Conservation (phyloP, 2,797 vertebrate genomes). For the Thaleichthys pacificus region DNA sequence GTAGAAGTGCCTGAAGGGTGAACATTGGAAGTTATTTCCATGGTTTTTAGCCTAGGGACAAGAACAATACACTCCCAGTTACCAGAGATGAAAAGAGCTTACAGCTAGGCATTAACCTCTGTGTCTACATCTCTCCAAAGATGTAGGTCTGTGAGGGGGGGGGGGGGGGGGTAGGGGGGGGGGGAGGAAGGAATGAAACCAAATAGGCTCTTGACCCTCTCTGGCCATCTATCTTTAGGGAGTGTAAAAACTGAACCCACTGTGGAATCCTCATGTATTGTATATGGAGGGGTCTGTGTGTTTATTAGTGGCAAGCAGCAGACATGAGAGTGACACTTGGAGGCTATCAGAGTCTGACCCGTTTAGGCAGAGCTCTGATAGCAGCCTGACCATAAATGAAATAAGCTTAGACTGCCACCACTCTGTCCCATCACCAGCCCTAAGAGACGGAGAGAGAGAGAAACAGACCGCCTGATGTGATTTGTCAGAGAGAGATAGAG, state of each 20-base stretch:
- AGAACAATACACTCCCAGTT: slow-evolving; percentile 74
- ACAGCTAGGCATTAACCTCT: slow-evolving; percentile 75
- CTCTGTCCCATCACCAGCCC: slow-evolving; percentile 38
- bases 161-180: no score
- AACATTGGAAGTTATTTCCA: slow-evolving; percentile 72
- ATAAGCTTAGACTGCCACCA: slow-evolving; percentile 33
- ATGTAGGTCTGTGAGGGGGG: slow-evolving; percentile 46
- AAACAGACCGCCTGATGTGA: slow-evolving; percentile 52
- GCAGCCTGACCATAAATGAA: slow-evolving; percentile 46
- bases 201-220: slow-evolving; percentile 64
- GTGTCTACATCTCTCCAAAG: slow-evolving; percentile 64
- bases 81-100: slow-evolving; percentile 71
- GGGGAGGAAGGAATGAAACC: slow-evolving; percentile 53
- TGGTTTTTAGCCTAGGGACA: slow-evolving; percentile 63
- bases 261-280: neutral
- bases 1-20: slow-evolving; percentile 51
- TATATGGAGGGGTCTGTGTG: slow-evolving; percentile 12
- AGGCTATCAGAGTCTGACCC: slow-evolving; percentile 16
- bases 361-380: slow-evolving; percentile 41
- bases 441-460: slow-evolving; percentile 41
- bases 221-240: neutral
- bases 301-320: slow-evolving; percentile 10
- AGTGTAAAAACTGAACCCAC: neutral
- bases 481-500: slow-evolving; percentile 60
- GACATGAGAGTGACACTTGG: neutral